phyloP scores from a whole-genome alignment of 2,888 invertebrate genomes.

The Vesta saturnalis region DNA sequence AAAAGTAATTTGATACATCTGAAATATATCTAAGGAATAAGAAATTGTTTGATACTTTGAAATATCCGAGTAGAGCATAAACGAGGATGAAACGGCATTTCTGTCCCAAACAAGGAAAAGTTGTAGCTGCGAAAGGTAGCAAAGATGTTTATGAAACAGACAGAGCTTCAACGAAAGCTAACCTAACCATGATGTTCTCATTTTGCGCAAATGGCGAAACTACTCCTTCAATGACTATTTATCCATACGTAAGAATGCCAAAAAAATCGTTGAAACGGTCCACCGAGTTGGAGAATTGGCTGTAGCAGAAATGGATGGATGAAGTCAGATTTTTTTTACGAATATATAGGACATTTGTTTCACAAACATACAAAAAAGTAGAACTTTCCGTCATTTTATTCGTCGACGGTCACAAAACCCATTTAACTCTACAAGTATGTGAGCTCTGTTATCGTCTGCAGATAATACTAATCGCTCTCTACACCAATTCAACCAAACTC shows the following conservation, averaged over 20 bases:
- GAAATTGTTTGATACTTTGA: too few relatives aligned
- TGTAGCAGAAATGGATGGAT: neutral
- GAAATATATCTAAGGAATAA: neutral
- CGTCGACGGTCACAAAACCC: constrained; percentile 8
- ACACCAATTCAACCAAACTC: neutral
- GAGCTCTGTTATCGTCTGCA: neutral
- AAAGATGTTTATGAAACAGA: neutral
- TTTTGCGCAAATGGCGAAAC: neutral
- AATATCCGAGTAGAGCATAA: neutral
- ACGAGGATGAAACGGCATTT: neutral
- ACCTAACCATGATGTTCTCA: neutral
- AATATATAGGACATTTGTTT: constrained; percentile 13
- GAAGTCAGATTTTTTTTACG: neutral
- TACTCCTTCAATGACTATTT: neutral
- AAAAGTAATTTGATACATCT: neutral
- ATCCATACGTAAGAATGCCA: neutral
- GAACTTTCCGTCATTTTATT: too few relatives aligned
- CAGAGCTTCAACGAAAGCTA: neutral
- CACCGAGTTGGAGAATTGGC: neutral
- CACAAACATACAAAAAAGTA: too few relatives aligned
- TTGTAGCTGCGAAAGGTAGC: neutral
- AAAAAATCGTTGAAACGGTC: neutral
- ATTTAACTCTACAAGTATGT: neutral
- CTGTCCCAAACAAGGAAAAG: neutral
- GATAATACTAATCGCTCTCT: neutral